These are phyloP conservation scores for Myripristis jacobus DNA, from an alignment of 2,797 vertebrate species.

Conservation along the genomic window DNA sequence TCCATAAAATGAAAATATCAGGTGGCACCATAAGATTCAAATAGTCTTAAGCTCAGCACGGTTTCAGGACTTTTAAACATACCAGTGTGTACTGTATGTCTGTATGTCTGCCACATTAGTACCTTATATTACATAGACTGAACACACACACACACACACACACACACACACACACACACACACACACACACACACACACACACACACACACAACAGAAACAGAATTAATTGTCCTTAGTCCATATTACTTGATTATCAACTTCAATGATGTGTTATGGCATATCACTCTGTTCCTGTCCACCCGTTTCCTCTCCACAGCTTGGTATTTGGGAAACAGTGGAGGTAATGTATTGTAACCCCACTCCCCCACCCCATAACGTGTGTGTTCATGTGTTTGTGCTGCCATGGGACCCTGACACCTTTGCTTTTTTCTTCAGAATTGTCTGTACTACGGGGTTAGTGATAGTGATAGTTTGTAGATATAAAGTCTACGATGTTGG, in stretches of 20 bases:
- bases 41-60: neutral
- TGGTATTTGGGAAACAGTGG: conserved; percentile 10
- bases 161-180: conserved; percentile 5
- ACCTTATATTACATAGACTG: no score
- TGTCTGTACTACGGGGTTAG: no score
- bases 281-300: neutral
- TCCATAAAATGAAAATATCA: neutral
- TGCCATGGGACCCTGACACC: neutral
- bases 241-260: neutral
- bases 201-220: neutral
- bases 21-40: neutral
- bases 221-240: neutral
- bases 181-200: neutral
- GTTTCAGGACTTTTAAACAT: neutral
- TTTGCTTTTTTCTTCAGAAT: no score
- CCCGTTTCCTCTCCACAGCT: conserved; percentile 3
- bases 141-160: neutral
- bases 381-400: neutral
- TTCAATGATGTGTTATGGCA: conserved; percentile 9
- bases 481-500: no score
- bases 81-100: no score
- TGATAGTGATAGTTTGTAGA: no score
- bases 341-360: conserved; percentile 11
- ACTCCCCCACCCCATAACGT: neutral
- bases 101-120: neutral